Evolutionary conservation across 2,888 invertebrate genomes (phyloP), one percentile per base, ranked within the genome.

Genomic region (Melieria crassipennis): DNA sequence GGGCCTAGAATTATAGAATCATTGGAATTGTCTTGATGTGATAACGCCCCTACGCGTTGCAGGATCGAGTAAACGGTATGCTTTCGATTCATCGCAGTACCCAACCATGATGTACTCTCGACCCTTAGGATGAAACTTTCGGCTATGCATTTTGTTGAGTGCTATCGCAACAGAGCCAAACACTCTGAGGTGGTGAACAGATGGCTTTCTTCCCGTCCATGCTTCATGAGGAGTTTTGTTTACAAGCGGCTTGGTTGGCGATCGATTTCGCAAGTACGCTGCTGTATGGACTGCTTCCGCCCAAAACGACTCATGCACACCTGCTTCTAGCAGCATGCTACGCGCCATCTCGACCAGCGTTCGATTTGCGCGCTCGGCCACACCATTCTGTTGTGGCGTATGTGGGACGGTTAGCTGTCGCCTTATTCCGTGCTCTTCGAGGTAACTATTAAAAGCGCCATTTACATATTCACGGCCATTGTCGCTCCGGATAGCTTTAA

Each of bases 261-360:
- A 73, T 43, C 71, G 52, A 43, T 77, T 75, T 55, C 75, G 42
- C 52, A 74, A 47, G 67, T 75, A 77, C 3, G 67, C 71, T 46
- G 75, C 71, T 45, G 75, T 76, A 7, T 65, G 67, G 9, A 72
- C 45, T 10, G 74, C 75, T 42, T 76, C 75, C 47, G 68, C 77
- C 68, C 79, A 79, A n/a, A 78, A 69, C 16, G 72, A 43, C 61
- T 71, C 80, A 79, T 7, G 74, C n/a, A 81, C 57, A 5, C 65
- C 73, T 43, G 76, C 70, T n/a, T 76, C 66, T 1, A 75, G 13
- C 47, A 84, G 52, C 76, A 84, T 78, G 43, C 78, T 74, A 16
- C 81, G 71, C 5, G 80, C 80, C 65, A 75, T 75, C 52, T 82
- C 79, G 13, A 82, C 71, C 10, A 76, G 67, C 5, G 76, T 74